phyloP scores from a whole-genome alignment of 2,113 vertebrate species.

The Hystrix brachyura region DNA sequence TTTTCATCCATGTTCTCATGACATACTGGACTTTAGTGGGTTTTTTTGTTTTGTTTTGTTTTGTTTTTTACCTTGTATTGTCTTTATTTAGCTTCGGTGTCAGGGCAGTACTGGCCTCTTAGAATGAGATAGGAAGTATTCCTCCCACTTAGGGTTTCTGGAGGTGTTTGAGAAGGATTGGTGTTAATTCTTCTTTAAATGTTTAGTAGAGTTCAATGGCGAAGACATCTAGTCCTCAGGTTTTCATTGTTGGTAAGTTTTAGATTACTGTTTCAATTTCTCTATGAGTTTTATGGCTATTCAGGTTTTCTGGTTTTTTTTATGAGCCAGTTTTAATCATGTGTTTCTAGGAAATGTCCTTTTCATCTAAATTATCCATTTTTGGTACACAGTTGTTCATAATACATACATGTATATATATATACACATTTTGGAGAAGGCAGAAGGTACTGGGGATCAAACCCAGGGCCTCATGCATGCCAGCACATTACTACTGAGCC shows the following conservation, averaged over 20 bases:
- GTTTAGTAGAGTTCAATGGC: neutral
- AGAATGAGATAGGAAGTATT: too few species aligned
- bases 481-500: too few species aligned
- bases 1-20: neutral
- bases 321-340: neutral
- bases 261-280: neutral
- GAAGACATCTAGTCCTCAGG: neutral
- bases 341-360: neutral
- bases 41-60: too few species aligned
- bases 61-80: neutral
- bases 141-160: neutral
- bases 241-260: neutral
- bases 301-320: neutral
- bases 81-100: constrained; percentile 18
- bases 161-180: neutral
- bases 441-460: too few species aligned
- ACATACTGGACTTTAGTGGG: neutral
- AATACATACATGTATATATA: neutral
- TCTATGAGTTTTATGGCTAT: neutral
- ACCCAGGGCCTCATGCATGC: too few species aligned
- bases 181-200: neutral
- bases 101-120: neutral
- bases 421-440: too few species aligned
- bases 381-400: neutral
- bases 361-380: neutral